A percentile compares a stretch with the other conserved stretches of the same genome.
phyloP scores from a whole-genome alignment of 2,797 vertebrate species.

The Hippocampus kuda region DNA sequence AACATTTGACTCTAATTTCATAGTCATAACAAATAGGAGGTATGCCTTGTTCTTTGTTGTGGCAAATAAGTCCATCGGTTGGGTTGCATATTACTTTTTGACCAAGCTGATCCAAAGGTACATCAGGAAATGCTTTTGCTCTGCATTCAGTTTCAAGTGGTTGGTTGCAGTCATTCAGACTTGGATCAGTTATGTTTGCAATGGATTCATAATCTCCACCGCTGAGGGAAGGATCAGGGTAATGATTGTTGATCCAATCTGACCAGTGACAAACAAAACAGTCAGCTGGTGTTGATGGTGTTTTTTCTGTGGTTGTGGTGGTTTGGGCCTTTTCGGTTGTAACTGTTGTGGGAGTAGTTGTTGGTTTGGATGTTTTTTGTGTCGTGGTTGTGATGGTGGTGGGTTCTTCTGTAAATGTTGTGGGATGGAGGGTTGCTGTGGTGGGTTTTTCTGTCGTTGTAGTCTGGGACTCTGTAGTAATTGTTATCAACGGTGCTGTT shows the following conservation, averaged over 20 bases:
- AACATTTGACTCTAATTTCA: too few relatives aligned
- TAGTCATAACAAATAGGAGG: too few relatives aligned
- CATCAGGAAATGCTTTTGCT: slow-evolving; percentile 34
- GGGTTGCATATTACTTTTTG: slow-evolving; percentile 64
- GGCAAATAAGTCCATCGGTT: too few relatives aligned
- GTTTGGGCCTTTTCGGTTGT: background rate
- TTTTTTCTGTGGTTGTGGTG: background rate
- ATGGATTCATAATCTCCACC: slow-evolving; percentile 70
- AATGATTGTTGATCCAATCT: slow-evolving; percentile 58
- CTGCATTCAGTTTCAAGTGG: slow-evolving; percentile 66
- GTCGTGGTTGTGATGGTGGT: slow-evolving; percentile 4
- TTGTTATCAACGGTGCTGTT: background rate
- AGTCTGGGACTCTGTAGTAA: background rate
- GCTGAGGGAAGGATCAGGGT: slow-evolving; percentile 15
- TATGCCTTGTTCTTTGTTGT: too few relatives aligned
- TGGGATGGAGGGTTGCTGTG: background rate
- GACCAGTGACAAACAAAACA: slow-evolving; percentile 53
- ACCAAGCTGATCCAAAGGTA: slow-evolving; percentile 35
- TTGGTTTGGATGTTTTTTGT: background rate
- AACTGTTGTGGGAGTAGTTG: background rate
- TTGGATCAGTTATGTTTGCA: slow-evolving; percentile 49
- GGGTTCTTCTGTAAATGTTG: background rate
- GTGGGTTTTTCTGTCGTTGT: background rate
- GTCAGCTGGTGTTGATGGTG: background rate
- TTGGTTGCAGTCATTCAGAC: slow-evolving; percentile 48